Base-by-base conservation (phyloP, 1,140 invertebrate species). In the Scaptomyza hsui region DNA sequence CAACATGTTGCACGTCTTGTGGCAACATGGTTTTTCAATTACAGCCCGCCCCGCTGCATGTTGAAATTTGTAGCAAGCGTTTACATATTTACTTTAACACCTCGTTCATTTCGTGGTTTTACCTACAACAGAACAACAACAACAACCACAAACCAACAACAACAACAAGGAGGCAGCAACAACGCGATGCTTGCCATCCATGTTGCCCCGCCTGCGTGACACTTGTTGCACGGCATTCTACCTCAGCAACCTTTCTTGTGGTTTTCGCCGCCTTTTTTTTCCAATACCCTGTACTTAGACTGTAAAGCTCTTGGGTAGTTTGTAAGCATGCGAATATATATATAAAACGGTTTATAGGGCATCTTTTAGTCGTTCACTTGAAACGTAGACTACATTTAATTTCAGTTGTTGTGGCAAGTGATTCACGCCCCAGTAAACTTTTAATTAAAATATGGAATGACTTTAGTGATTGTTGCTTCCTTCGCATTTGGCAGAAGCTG, bases 371-470 rank as follows among this genome's bases (percentile, higher is more conserved):
- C 2, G 7, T 1, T 37, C 12, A 37, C 12, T 13, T 49, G 5
- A 24, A n/a, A 37, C 32, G n/a, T 37, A 12, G 32, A 37, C 12
- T n/a, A 3, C 3, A n/a, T 1, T 37, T 12, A n/a, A 35, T 3
- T 35, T 35, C 5, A 53, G 18, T 39, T 47, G 44, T 42, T 56
- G 56, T 77, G 45, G 75, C 78, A 79, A 82, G 78, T 82, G 74
- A 82, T 79, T 82, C 59, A 55, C 64, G 74, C 71, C 82, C 64
- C 70, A 82, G 47, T 74, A 82, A 77, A 74, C 78, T 82, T 82
- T 82, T 82, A 82, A 82, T 82, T 82, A 82, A 82, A 82, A 82
- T 82, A 82, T 82, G 69, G 71, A 82, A 78, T 82, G 74, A 68
- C 12, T 37, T 56, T 81, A 65, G 60, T 49, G 63, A n/a, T 26